Evolutionary conservation across 2,113 vertebrate genomes (phyloP).

Genomic region (Cyprinodon brontotheroides): DNA sequence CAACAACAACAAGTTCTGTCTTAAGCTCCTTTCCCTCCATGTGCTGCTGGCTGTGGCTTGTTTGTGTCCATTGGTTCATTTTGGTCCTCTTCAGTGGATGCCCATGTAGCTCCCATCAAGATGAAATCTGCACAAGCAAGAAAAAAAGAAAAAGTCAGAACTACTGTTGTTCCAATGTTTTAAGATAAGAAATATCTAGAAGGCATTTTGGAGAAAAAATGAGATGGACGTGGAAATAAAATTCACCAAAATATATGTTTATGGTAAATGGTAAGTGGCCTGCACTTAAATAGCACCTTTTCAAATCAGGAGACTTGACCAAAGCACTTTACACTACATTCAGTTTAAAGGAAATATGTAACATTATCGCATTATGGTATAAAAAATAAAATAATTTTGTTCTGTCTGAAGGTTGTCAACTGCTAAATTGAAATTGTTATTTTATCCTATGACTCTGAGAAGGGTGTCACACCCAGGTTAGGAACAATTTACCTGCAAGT

Average conservation of each 20-base stretch:
- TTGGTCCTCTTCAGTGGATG: slow-evolving; percentile 75
- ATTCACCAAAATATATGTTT: neutral
- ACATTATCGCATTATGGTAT: slow-evolving; percentile 1
- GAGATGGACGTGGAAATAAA: slow-evolving; percentile 42
- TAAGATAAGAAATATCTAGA: neutral
- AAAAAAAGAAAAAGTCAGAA: slow-evolving; percentile 23
- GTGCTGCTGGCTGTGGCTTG: slow-evolving; percentile 84
- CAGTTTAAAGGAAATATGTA: neutral
- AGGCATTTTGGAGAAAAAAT: slow-evolving; percentile 4
- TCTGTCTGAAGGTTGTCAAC: neutral
- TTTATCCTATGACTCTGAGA: neutral
- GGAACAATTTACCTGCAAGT: too few species aligned
- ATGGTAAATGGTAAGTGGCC: too few species aligned
- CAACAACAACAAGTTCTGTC: slow-evolving; percentile 37
- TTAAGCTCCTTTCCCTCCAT: slow-evolving; percentile 43
- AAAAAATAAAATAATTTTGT: neutral
- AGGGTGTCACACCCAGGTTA: too few species aligned
- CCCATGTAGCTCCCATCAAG: slow-evolving; percentile 78
- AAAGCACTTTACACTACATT: too few species aligned
- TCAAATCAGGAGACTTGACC: too few species aligned
- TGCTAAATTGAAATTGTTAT: neutral
- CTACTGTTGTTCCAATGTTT: neutral
- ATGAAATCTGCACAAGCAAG: slow-evolving; percentile 73
- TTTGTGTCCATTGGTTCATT: slow-evolving; percentile 83
- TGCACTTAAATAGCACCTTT: too few species aligned